These are phyloP conservation scores for Andrena camellia DNA, from an alignment of 2,888 invertebrate genomes.

Conservation along the genomic window DNA sequence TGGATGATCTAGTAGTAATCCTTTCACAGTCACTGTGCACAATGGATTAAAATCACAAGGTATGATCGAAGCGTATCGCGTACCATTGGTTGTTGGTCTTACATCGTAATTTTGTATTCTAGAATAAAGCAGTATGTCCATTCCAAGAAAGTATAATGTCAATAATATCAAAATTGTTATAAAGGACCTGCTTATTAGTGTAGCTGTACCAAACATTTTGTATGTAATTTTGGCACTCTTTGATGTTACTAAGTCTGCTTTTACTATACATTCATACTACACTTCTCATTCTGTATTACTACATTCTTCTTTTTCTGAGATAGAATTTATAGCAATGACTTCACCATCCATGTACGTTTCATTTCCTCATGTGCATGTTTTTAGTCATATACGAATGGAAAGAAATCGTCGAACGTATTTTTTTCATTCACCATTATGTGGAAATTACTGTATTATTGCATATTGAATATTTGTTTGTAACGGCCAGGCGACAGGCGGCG, in stretches of 20 bases:
- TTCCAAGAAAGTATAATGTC: constrained; percentile 88
- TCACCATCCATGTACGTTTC: neutral
- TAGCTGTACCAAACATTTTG: constrained; percentile 63
- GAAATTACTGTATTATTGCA: neutral
- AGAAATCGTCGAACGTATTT: neutral
- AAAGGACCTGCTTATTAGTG: constrained; percentile 83
- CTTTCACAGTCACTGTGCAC: constrained; percentile 93
- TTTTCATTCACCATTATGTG: constrained; percentile 19
- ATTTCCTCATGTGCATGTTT: neutral
- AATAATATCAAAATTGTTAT: constrained; percentile 85
- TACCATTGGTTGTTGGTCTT: constrained; percentile 85
- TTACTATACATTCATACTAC: neutral
- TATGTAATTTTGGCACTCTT: constrained; percentile 26
- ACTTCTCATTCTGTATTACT: neutral
- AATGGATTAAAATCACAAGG: constrained; percentile 91
- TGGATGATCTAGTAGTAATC: constrained; percentile 92
- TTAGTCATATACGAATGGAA: neutral
- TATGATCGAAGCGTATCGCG: constrained; percentile 85
- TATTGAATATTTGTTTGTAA: constrained; percentile 3
- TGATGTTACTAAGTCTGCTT: constrained; percentile 1
- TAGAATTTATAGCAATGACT: neutral
- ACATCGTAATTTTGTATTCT: constrained; percentile 90
- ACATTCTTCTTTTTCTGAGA: neutral
- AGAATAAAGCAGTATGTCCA: constrained; percentile 91
- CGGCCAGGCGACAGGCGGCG: constrained; percentile 8